These are phyloP conservation scores for Noctua pronuba DNA, from an alignment of 2,888 invertebrate genomes.

Conservation along the genomic window DNA sequence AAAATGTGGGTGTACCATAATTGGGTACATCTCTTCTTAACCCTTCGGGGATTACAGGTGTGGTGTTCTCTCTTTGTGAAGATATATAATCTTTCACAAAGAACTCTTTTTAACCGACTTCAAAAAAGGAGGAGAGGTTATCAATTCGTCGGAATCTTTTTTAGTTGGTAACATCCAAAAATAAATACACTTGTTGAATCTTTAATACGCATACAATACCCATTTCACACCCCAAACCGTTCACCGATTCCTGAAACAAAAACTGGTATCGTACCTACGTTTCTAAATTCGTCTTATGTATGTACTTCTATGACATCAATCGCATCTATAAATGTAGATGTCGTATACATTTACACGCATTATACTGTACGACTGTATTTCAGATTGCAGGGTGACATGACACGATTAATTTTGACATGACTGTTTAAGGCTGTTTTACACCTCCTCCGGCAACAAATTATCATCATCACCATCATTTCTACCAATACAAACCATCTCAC, in stretches of 20 bases:
- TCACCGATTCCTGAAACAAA: constrained; percentile 52
- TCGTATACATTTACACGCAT: constrained; percentile 66
- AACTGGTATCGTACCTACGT: constrained; percentile 16
- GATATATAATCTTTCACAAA: background rate
- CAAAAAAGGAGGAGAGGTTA: no score
- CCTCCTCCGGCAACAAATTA: background rate
- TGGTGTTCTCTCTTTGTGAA: no score
- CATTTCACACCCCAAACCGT: constrained; percentile 9
- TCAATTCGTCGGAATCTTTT: no score
- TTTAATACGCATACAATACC: background rate
- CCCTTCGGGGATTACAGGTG: no score
- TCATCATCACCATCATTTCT: background rate
- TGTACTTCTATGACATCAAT: constrained; percentile 79
- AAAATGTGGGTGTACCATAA: no score
- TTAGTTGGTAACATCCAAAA: no score
- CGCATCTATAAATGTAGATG: constrained; percentile 74
- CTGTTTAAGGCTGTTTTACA: constrained; percentile 15
- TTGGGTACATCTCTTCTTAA: no score
- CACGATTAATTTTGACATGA: constrained; percentile 46
- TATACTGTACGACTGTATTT: constrained; percentile 47
- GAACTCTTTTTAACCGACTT: no score
- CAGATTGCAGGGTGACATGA: constrained; percentile 57
- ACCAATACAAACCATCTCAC: no score
- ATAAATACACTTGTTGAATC: background rate
- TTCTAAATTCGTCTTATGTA: constrained; percentile 46